Base-by-base conservation (phyloP, 2,888 invertebrate species). In the Diachrysia chrysitis region DNA sequence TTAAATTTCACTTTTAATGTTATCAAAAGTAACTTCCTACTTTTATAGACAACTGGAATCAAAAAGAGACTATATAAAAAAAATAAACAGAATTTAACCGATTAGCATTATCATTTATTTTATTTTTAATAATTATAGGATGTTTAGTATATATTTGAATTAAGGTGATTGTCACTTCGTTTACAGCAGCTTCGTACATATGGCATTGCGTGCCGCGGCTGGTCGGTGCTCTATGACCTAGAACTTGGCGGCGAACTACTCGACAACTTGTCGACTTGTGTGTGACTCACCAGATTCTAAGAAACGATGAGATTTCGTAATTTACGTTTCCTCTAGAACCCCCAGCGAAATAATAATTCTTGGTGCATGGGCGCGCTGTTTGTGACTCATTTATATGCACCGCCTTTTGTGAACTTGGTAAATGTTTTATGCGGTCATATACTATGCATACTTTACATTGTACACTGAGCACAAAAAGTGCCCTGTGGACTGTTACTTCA, bases 181-280 rank as follows among this genome's bases (percentile, higher is more conserved):
- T 9, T 32, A 32, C 32, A 32, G 32, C 10, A 32, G 10, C 32
- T 32, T 32, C 32, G 32, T 7, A 19, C 16, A 63, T 56, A 14
- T 14, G 48, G 54, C 23, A 32, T 55, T 60, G 73, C 59, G 63
- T 63, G 71, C 80, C 78, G 72, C 66, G 70, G 66, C 66, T 75
- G 81, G 78, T 82, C 88, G 84, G 85, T 88, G 90, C 84, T 89
- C 90, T 91, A 87, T 91, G 93, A 90, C 94, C 94, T 93, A 94
- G 93, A 93, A 93, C 93, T 93, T 92, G 90, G 66, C 85, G 87
- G 87, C 76, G 65, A 84, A 78, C 84, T 73, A 85, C 79, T 79
- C 76, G 55, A 76, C 71, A 58, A 63, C 71, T 76, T 59, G 74
- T 51, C 58, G 25, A 25, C 25, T 25, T 25, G 57, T 42, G 48